phyloP scores from a whole-genome alignment of 2,797 vertebrate species.

The Australoheros facetus region DNA sequence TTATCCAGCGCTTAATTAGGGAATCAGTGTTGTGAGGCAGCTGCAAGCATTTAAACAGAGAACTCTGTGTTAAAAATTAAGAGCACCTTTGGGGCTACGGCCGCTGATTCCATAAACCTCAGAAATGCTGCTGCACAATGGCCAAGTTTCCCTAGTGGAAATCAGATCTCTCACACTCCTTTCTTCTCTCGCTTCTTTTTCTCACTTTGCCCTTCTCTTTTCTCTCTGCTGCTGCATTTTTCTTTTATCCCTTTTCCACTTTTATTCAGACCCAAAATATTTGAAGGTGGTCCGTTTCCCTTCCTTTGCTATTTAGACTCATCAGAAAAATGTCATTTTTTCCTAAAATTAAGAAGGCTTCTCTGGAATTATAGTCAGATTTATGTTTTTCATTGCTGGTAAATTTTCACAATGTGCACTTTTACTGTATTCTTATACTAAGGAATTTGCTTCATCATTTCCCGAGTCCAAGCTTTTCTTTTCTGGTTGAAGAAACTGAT shows the following conservation, averaged over 20 bases:
- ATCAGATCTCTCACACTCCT: constrained; percentile 34
- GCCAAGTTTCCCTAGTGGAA: constrained; percentile 74
- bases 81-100: constrained; percentile 73
- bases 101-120: constrained; percentile 74
- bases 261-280: constrained; percentile 47
- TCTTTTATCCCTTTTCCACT: constrained; percentile 48
- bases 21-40: constrained; percentile 58
- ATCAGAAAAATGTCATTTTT: constrained; percentile 25
- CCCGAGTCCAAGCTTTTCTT: constrained; percentile 27
- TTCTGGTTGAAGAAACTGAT: constrained; percentile 40
- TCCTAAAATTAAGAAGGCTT: constrained; percentile 32
- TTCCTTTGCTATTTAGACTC: not conserved
- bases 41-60: constrained; percentile 72
- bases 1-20: constrained; percentile 62
- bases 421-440: constrained; percentile 26
- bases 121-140: constrained; percentile 67
- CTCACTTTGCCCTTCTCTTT: not conserved
- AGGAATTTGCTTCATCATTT: constrained; percentile 70
- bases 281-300: constrained; percentile 22
- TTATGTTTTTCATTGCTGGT: constrained; percentile 40
- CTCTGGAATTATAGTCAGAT: constrained; percentile 55
- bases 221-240: constrained; percentile 19
- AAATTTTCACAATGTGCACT: constrained; percentile 30
- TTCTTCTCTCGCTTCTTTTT: constrained; percentile 3
- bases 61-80: constrained; percentile 70